Evolutionary conservation across 1,140 invertebrate species (phyloP), one percentile per base, ranked within the genome.

Genomic region (Drosophila trapezifrons): DNA sequence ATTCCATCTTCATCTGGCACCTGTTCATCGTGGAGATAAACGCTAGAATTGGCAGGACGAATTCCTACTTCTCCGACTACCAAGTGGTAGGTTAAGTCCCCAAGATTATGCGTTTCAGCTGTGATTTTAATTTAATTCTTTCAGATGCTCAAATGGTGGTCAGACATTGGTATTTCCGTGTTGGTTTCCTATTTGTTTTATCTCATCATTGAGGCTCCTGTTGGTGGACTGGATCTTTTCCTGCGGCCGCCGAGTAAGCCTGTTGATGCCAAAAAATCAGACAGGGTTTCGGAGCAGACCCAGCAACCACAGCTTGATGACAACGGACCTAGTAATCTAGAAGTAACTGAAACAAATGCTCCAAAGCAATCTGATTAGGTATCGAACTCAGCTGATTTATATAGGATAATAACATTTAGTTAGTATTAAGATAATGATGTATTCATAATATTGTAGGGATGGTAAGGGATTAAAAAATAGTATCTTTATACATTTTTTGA

Each of bases 1-100:
- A 93, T 62, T 92, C 90, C 6, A 92, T 93, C 86, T 94, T 93
- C 71, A 64, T 93, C 2, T 79, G 92, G n/a, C 93, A 93, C 69
- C 86, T 86, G 17, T 66, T 80, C 6, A 45, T 93, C 2, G 25
- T 27, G 25, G 25, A 27, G 25, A 27, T 27, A 27, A 27, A 27
- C 25, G 25, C 22, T 29, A 59, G 56, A 27, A 54, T 17, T 5
- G 47, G 29, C 1, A 60, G 72, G 27, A 59, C 65, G 0, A 76
- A 66, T 35, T 47, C 57, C 0, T 56, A 75, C 20, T 80, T 78
- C 27, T 75, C 75, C 13, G 45, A 80, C 35, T 80, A 78, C 40
- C 45, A 59, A 51, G 40, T 58, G 71, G 78, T 80, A 75, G 20
- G 74, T 45, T 43, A 10, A 18, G 8, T 42, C 3, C 17, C 9